Conservation (phyloP, 2,797 vertebrate genomes). For the Euthynnus affinis region DNA sequence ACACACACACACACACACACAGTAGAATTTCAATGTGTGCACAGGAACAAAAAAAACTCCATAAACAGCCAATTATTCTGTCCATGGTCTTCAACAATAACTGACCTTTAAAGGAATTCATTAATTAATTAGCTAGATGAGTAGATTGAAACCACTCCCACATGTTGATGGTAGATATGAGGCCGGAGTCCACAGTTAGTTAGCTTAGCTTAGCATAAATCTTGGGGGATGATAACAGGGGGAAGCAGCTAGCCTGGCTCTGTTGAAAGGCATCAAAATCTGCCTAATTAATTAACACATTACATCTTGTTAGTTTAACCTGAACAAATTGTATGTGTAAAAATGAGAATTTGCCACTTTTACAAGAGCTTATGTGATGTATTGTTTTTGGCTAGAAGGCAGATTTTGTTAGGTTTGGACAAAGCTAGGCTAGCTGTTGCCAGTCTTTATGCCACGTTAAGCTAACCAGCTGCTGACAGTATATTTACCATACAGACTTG, state of each 20-base stretch:
- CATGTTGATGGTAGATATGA: neutral
- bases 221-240: too few relatives aligned
- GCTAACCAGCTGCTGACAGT: neutral
- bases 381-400: too few relatives aligned
- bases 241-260: neutral
- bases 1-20: too few relatives aligned
- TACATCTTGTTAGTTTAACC: too few relatives aligned
- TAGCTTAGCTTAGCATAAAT: neutral
- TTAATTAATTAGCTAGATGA: neutral
- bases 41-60: conserved; percentile 4
- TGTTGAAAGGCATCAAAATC: neutral
- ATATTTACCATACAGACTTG: too few relatives aligned
- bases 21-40: neutral
- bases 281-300: neutral
- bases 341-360: neutral
- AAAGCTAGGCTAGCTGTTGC: neutral
- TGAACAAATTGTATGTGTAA: neutral
- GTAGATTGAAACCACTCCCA: neutral
- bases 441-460: neutral
- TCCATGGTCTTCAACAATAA: neutral
- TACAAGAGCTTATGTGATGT: neutral
- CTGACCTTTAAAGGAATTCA: neutral
- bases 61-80: neutral
- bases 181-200: neutral
- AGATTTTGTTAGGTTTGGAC: too few relatives aligned